phyloP scores from a whole-genome alignment of 2,797 vertebrate species.

The Anabas testudineus region DNA sequence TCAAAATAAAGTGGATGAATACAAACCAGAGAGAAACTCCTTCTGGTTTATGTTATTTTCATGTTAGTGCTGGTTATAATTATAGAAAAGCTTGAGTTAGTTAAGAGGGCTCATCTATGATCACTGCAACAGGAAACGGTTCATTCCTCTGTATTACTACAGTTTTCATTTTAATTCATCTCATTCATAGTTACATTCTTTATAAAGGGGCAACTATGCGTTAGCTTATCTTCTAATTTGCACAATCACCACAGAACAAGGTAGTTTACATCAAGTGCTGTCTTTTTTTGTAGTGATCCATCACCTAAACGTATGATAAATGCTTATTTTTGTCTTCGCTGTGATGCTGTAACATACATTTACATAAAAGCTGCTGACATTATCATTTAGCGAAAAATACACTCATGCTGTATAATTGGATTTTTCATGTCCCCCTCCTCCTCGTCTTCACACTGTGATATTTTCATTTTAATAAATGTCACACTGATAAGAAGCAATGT shows the following conservation, averaged over 20 bases:
- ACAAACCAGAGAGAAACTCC: conserved; percentile 57
- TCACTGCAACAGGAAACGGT: conserved; percentile 23
- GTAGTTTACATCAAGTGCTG: neutral
- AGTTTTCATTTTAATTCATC: conserved; percentile 29
- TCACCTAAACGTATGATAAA: conserved; percentile 4
- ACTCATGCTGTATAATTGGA: conserved; percentile 85
- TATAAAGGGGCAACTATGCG: neutral
- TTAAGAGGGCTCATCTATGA: conserved; percentile 51
- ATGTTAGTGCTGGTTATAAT: conserved; percentile 72
- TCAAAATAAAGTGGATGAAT: conserved; percentile 74
- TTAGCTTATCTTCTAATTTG: conserved; percentile 24
- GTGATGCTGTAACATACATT: conserved; percentile 58
- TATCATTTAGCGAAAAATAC: conserved; percentile 77
- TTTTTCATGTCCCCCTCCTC: conserved; percentile 72
- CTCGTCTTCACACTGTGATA: conserved; percentile 80
- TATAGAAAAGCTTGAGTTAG: conserved; percentile 60
- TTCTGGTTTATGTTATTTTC: conserved; percentile 70
- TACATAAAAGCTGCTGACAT: conserved; percentile 86
- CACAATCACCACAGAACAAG: conserved; percentile 3
- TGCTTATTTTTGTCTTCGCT: conserved; percentile 29
- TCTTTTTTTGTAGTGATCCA: conserved; percentile 5
- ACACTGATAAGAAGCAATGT: conserved; percentile 80
- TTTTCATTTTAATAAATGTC: conserved; percentile 92
- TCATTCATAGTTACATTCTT: conserved; percentile 2
- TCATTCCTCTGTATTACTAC: conserved; percentile 18